Percentiles rank a stretch among this genome's conserved stretches.
Evolutionary conservation across 1,140 invertebrate species (phyloP).

Genomic region (Drosophila kohkoa): DNA sequence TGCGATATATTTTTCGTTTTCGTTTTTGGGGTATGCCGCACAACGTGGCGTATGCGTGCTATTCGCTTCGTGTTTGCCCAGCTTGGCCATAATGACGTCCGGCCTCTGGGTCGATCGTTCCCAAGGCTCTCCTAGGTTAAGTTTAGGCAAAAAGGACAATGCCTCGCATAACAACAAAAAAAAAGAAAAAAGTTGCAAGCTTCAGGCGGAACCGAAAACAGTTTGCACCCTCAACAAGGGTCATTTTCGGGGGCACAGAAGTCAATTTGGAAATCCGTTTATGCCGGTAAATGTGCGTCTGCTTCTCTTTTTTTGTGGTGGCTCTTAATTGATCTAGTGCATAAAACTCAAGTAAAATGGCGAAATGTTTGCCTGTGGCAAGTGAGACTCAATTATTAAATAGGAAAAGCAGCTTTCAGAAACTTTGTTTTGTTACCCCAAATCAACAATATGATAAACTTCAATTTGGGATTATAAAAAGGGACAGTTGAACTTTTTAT

Average conservation of each 20-base stretch:
- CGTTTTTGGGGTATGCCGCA: background rate
- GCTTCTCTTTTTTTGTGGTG: background rate
- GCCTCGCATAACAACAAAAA: background rate
- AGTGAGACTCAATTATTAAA: background rate
- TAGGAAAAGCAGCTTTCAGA: background rate
- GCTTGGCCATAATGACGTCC: conserved; percentile 17
- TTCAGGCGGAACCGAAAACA: background rate
- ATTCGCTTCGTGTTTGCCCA: background rate
- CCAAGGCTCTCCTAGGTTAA: too few species aligned
- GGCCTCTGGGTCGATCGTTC: background rate
- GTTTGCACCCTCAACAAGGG: background rate
- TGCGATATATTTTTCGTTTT: background rate
- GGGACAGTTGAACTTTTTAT: too few species aligned
- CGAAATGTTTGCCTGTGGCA: background rate
- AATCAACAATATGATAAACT: background rate
- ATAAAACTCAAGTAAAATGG: background rate
- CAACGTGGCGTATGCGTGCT: conserved; percentile 60
- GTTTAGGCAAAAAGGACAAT: background rate
- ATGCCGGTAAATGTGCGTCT: background rate
- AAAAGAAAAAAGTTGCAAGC: background rate
- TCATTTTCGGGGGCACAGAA: background rate
- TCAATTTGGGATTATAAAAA: background rate
- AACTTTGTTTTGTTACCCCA: background rate
- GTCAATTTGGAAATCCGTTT: conserved; percentile 11
- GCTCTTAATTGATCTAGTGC: background rate